These are phyloP conservation scores for Boulengeromyrus knoepffleri DNA, from an alignment of 2,113 vertebrate genomes.

Conservation along the genomic window DNA sequence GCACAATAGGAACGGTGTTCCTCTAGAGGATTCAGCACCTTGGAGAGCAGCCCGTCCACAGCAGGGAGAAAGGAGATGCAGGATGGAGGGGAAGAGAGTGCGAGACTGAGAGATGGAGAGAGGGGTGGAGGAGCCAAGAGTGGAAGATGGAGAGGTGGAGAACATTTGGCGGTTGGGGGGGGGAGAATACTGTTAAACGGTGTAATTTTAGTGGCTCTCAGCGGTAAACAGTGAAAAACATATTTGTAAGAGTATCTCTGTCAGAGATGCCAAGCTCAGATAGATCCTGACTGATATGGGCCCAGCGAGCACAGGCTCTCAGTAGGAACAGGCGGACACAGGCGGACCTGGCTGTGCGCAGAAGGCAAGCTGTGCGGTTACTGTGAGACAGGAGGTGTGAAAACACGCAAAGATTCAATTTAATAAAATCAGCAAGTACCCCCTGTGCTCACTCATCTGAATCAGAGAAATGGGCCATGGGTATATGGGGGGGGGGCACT, in stretches of 20 bases:
- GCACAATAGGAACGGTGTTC: not conserved
- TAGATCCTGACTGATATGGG: not conserved
- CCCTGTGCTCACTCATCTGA: not conserved
- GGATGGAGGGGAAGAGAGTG: not conserved
- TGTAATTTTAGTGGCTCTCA: not conserved
- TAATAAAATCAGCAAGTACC: not conserved
- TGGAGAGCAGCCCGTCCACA: constrained; percentile 15
- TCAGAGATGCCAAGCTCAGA: not conserved
- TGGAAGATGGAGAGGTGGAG: not conserved
- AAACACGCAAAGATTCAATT: not conserved
- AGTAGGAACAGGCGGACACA: not conserved
- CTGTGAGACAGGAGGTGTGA: not conserved
- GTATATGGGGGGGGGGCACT: not conserved
- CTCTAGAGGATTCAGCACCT: constrained; percentile 32
- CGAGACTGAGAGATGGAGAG: not conserved
- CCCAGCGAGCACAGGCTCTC: not conserved
- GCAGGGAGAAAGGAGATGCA: not conserved
- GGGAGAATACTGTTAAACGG: not conserved
- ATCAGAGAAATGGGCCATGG: not conserved
- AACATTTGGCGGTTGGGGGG: not conserved
- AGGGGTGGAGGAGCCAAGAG: not conserved
- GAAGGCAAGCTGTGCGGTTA: not conserved
- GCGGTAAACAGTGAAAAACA: not conserved
- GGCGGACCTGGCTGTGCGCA: not conserved
- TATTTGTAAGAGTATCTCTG: not conserved